These are phyloP conservation scores for Dicerorhinus sumatrensis DNA, from an alignment of 2,113 vertebrate species.

Conservation along the genomic window DNA sequence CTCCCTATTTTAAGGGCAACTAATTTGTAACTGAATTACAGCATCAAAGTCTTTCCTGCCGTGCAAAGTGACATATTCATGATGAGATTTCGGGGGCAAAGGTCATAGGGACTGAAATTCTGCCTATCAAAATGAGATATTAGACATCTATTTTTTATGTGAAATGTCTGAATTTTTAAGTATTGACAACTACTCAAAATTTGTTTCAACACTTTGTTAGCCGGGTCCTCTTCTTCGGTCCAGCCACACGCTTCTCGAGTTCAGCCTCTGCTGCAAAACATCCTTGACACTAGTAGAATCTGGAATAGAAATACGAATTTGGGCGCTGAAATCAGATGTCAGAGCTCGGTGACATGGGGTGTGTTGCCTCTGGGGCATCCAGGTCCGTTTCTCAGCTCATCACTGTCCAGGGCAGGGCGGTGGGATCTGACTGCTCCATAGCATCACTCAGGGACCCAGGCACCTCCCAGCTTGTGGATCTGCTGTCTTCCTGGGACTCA, in stretches of 20 bases:
- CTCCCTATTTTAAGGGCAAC: not conserved
- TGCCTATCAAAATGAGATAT: not conserved
- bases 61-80: accelerated
- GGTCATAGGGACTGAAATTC: not conserved
- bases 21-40: not conserved
- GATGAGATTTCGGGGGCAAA: not conserved
- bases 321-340: too few species aligned
- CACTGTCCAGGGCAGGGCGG: not conserved
- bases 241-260: not conserved
- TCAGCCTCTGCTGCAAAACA: not conserved
- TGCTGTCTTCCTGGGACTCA: accelerated
- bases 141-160: too few species aligned
- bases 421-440: not conserved
- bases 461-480: accelerated
- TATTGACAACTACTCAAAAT: not conserved
- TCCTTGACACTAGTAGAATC: not conserved
- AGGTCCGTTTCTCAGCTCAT: accelerated
- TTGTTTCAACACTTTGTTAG: not conserved
- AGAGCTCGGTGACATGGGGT: accelerated
- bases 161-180: not conserved
- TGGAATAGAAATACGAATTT: not conserved
- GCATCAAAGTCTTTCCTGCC: not conserved
- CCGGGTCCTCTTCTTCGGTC: not conserved
- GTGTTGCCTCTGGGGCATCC: accelerated
- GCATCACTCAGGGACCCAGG: too few species aligned